Conservation (phyloP, 2,113 vertebrate genomes). For the Mesembrinibis cayennensis region DNA sequence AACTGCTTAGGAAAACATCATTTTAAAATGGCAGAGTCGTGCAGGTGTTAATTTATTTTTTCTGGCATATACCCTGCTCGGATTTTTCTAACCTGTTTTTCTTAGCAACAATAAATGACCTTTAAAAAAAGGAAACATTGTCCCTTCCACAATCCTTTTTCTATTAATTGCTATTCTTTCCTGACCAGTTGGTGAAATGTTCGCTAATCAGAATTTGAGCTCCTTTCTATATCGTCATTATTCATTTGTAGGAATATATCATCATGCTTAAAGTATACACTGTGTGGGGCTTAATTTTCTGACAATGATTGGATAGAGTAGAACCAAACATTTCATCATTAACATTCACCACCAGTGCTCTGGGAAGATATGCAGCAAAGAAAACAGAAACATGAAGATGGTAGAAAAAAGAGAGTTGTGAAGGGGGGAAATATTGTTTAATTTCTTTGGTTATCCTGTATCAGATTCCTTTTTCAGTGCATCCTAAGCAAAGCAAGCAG, state of each 20-base stretch:
- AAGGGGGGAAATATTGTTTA: not conserved
- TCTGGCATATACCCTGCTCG: not conserved
- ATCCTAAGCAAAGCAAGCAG: not conserved
- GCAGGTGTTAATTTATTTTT: not conserved
- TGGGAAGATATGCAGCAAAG: not conserved
- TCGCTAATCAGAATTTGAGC: not conserved
- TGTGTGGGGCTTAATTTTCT: not conserved
- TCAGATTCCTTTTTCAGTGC: not conserved
- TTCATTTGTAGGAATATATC: not conserved
- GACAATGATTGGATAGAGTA: not conserved
- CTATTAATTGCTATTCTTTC: not conserved
- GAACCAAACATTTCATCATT: conserved; percentile 6
- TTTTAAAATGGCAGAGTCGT: not conserved
- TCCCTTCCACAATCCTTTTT: not conserved
- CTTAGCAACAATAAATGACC: not conserved
- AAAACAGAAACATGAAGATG: not conserved
- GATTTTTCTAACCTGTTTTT: not conserved
- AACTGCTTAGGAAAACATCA: not conserved
- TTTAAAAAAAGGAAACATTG: not conserved
- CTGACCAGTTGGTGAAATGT: not conserved
- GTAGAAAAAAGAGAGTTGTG: not conserved
- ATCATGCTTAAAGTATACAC: not conserved
- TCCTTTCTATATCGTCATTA: not conserved
- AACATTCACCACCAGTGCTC: not conserved
- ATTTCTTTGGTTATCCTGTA: not conserved